Conservation (phyloP, 2,113 vertebrate genomes). For the Pituophis catenifer region DNA sequence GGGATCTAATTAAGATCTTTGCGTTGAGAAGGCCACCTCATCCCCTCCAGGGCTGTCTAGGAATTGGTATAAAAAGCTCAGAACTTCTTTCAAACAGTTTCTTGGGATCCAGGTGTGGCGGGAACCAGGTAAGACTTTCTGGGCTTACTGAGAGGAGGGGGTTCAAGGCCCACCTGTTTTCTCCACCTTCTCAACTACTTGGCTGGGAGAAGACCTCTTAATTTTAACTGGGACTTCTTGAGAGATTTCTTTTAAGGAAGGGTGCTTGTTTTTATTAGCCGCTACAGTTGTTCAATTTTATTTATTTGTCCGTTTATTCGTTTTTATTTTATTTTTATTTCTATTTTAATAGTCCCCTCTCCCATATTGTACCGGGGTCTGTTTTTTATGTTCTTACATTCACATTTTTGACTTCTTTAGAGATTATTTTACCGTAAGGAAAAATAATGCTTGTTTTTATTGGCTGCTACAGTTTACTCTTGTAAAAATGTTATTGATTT, state of each 20-base stretch:
- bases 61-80: constrained; percentile 4
- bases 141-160: background rate
- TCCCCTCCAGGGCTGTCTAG: constrained; percentile 3
- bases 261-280: background rate
- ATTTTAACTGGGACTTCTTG: background rate
- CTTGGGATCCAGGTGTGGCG: background rate
- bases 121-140: constrained; percentile 5
- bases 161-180: background rate
- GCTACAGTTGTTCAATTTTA: background rate
- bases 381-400: background rate
- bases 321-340: no score
- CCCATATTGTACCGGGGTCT: background rate
- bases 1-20: constrained; percentile 14
- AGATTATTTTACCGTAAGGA: background rate
- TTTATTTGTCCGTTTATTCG: no score
- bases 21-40: constrained; percentile 5
- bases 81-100: background rate
- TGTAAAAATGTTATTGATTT: background rate
- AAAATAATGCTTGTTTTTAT: background rate
- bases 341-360: background rate
- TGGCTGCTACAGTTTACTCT: background rate
- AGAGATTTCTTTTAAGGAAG: background rate
- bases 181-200: background rate
- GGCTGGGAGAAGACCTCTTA: background rate
- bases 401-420: background rate